phyloP scores from a whole-genome alignment of 1,140 invertebrate species.

The Orchestia grillus region DNA sequence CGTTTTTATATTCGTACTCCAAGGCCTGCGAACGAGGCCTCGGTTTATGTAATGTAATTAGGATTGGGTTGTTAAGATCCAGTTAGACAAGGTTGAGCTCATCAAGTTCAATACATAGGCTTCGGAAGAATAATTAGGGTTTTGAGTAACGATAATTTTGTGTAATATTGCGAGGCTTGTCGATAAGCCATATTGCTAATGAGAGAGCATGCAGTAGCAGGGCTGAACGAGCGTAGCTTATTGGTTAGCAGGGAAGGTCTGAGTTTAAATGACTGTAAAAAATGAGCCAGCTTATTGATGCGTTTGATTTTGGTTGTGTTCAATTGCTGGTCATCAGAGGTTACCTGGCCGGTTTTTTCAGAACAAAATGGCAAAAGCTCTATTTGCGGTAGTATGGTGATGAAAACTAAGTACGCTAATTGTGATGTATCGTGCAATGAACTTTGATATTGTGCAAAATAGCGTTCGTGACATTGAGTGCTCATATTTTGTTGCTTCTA shows the following conservation, averaged over 20 bases:
- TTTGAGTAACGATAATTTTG: neutral
- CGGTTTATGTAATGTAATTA: neutral
- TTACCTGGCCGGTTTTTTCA: neutral
- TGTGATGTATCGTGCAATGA: neutral
- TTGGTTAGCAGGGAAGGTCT: neutral
- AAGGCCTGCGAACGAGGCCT: neutral
- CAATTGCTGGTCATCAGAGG: neutral
- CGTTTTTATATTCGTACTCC: neutral
- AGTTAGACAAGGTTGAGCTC: neutral
- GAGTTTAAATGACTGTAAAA: neutral
- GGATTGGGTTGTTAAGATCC: neutral
- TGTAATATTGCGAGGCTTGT: neutral
- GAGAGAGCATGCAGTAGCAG: neutral
- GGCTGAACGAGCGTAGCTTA: neutral
- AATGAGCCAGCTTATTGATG: neutral
- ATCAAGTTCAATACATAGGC: neutral
- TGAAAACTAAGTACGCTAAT: neutral
- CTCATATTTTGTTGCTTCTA: neutral
- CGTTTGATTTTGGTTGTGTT: neutral
- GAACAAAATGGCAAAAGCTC: neutral
- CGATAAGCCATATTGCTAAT: neutral
- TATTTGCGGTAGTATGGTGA: neutral
- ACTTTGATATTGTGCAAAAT: neutral
- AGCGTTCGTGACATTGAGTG: neutral
- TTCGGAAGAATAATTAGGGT: neutral